phyloP scores from a whole-genome alignment of 2,888 invertebrate genomes.

The Theretra japonica region DNA sequence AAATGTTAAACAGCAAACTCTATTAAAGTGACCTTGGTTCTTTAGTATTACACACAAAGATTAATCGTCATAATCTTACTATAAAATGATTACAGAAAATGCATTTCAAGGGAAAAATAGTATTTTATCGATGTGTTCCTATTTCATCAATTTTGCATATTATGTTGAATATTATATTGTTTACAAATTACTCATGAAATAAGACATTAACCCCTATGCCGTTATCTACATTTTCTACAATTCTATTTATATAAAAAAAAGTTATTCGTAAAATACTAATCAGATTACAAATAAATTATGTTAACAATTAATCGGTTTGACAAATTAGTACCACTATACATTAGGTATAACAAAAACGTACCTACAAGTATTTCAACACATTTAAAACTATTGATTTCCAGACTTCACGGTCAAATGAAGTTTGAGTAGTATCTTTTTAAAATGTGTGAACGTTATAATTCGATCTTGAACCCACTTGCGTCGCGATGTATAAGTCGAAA shows the following conservation, averaged over 20 bases:
- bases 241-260: slow-evolving; percentile 68
- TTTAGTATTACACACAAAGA: slow-evolving; percentile 69
- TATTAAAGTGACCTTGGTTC: slow-evolving; percentile 79
- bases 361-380: slow-evolving; percentile 35
- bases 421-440: slow-evolving; percentile 9
- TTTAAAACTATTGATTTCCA: slow-evolving; percentile 35
- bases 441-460: not conserved
- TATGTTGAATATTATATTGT: slow-evolving; percentile 10
- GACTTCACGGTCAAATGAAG: slow-evolving; percentile 29
- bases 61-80: slow-evolving; percentile 15
- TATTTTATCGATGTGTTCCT: slow-evolving; percentile 17
- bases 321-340: slow-evolving; percentile 55
- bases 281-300: slow-evolving; percentile 73
- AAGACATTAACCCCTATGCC: slow-evolving; percentile 12
- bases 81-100: slow-evolving; percentile 18
- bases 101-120: slow-evolving; percentile 23
- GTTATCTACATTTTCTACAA: slow-evolving; percentile 74
- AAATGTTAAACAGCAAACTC: slow-evolving; percentile 81
- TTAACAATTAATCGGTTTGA: slow-evolving; percentile 59
- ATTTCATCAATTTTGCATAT: slow-evolving; percentile 21
- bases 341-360: slow-evolving; percentile 45
- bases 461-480: not conserved
- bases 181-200: slow-evolving; percentile 20
- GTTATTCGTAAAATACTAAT: slow-evolving; percentile 49
- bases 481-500: not conserved